These are phyloP conservation scores for Callosobruchus maculatus DNA, from an alignment of 2,888 invertebrate species.

Conservation along the genomic window DNA sequence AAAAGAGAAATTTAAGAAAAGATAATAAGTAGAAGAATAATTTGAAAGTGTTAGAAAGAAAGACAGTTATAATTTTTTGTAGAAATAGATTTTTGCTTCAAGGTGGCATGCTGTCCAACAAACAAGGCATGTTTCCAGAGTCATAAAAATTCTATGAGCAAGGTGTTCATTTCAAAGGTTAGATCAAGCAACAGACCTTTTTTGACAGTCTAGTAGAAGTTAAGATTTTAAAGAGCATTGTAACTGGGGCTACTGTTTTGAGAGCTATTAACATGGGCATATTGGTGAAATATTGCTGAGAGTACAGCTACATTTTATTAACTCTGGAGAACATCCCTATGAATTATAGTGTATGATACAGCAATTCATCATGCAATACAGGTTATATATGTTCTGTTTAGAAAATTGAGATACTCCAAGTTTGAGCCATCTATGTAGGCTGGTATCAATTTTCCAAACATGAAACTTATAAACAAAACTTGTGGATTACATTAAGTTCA, in stretches of 20 bases:
- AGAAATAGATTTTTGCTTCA: neutral
- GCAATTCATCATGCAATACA: neutral
- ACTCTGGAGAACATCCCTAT: neutral
- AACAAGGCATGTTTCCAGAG: neutral
- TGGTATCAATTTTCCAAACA: neutral
- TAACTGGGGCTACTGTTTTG: no score
- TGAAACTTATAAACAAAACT: neutral
- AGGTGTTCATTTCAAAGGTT: no score
- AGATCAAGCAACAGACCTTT: no score
- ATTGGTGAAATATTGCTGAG: no score
- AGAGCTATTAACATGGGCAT: no score
- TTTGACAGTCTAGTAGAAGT: no score
- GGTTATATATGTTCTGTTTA: neutral
- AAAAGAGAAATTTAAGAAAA: neutral
- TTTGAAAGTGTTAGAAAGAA: neutral
- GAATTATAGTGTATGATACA: neutral
- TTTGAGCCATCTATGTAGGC: neutral
- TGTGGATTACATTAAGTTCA: neutral
- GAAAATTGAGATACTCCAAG: neutral
- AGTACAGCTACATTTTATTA: neutral
- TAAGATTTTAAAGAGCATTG: no score
- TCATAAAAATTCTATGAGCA: neutral
- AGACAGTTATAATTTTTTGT: neutral
- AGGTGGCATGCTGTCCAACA: neutral
- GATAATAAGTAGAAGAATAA: neutral